Evolutionary conservation across 2,797 vertebrate genomes (phyloP), one percentile per base, ranked within the genome.

Genomic region (Hylomyscus alleni): DNA sequence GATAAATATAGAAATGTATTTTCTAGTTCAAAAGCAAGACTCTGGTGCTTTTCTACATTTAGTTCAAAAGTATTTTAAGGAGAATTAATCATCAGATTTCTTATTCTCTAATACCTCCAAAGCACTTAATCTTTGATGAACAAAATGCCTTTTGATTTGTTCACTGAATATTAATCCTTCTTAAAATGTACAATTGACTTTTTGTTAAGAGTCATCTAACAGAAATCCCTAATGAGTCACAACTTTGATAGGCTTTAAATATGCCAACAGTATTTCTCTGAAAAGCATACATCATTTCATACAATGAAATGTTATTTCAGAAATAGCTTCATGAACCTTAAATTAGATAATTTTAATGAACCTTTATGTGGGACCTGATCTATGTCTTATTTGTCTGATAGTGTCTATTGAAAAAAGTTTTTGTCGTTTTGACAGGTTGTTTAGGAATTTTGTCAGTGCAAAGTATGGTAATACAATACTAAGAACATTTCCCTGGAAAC

Each of bases 341-440:
- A 92, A 84, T 96, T 90, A 95, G 82, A 73, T 95, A 86, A 78
- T 96, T 96, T 97, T 86, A 97, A 97, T 94, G 81, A 95, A 93
- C 87, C 40, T 67, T 77, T 94, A 67, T 90, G 72, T 91, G 82
- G 81, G 24, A 31, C 26, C 88, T 44, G 90, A 82, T 96, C 89
- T 94, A 62, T 96, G 34, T 95, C 88, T 94, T 89, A 85, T 97
- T 94, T 96, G 89, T 93, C 73, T 93, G 73, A 93, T 14, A 0
- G 73, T 88, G 50, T 82, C 90, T 92, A 65, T 72, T 92, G 54
- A 96, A 75, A 97, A 69, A 96, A 37, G 31, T n/a, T 31, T 29
- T 94, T 90, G 92, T 92, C 50, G 94, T 72, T 96, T 91, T 97
- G 87, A 93, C 76, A 95, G 69, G 26, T 95, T 85, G 65, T 93